Conservation (phyloP, 2,113 vertebrate species). For the Neofelis nebulosa region DNA sequence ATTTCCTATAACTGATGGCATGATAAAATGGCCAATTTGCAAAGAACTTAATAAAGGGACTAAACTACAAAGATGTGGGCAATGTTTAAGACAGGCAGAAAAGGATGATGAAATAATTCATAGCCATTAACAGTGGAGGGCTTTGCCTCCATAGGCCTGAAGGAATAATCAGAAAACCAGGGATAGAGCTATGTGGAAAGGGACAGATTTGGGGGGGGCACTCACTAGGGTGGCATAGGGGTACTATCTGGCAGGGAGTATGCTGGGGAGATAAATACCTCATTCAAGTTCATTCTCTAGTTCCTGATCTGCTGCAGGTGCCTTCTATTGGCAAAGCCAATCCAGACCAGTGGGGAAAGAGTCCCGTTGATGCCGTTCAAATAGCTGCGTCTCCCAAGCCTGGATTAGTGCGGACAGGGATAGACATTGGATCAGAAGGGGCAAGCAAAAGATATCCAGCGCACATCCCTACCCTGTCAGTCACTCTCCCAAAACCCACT, state of each 20-base stretch:
- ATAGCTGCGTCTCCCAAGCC: neutral
- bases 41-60: neutral
- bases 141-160: neutral
- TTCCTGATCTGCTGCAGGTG: neutral
- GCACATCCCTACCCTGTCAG: no score
- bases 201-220: no score
- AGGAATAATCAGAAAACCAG: neutral
- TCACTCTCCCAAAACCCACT: neutral
- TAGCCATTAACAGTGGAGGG: neutral
- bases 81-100: neutral
- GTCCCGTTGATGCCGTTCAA: neutral
- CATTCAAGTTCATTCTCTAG: neutral
- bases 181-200: neutral
- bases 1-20: neutral
- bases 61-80: neutral
- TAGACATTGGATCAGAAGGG: neutral
- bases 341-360: neutral
- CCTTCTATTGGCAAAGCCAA: neutral
- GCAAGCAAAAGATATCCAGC: neutral
- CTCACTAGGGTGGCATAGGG: no score
- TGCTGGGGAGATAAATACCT: neutral
- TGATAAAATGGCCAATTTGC: neutral
- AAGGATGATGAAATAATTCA: neutral
- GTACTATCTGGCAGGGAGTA: neutral
- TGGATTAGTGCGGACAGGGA: no score